Evolutionary conservation across 2,888 invertebrate species (phyloP).

Genomic region (Carabus problematicus): DNA sequence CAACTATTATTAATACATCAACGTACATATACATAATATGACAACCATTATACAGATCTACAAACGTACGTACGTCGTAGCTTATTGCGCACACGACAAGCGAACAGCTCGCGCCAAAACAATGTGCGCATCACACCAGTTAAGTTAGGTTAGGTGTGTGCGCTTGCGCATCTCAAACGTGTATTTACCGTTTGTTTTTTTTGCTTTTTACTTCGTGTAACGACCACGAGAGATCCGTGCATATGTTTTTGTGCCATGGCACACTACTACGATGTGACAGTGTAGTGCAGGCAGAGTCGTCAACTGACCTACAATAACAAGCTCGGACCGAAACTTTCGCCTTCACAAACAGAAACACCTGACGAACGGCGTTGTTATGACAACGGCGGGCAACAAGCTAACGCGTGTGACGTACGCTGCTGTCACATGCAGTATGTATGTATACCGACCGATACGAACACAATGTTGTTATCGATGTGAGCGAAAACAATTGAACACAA

Average conservation of each 20-base stretch:
- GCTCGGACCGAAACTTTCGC: slow-evolving; percentile 34
- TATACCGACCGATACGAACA: slow-evolving; percentile 1
- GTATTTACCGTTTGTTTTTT: too few relatives aligned
- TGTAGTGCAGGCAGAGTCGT: slow-evolving; percentile 16
- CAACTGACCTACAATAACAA: slow-evolving; percentile 41
- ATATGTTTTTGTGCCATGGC: background rate
- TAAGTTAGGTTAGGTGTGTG: background rate
- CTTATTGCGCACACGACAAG: too few relatives aligned
- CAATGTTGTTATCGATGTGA: slow-evolving; percentile 9
- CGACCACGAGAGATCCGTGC: background rate
- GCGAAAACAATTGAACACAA: slow-evolving; percentile 3
- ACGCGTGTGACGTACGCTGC: background rate
- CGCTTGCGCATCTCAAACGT: background rate
- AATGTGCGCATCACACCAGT: too few relatives aligned
- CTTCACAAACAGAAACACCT: slow-evolving; percentile 30
- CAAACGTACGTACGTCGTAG: too few relatives aligned
- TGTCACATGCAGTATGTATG: too few relatives aligned
- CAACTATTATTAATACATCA: too few relatives aligned
- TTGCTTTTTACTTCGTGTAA: background rate
- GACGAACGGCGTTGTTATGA: slow-evolving; percentile 22
- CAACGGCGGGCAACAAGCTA: slow-evolving; percentile 12
- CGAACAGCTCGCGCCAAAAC: too few relatives aligned
- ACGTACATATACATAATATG: too few relatives aligned
- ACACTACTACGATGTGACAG: slow-evolving; percentile 2
- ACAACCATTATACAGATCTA: too few relatives aligned